A percentile compares a stretch with the other conserved stretches of the same genome.
Evolutionary conservation across 2,888 invertebrate genomes (phyloP).

Genomic region (Steinernema carpocapsae): DNA sequence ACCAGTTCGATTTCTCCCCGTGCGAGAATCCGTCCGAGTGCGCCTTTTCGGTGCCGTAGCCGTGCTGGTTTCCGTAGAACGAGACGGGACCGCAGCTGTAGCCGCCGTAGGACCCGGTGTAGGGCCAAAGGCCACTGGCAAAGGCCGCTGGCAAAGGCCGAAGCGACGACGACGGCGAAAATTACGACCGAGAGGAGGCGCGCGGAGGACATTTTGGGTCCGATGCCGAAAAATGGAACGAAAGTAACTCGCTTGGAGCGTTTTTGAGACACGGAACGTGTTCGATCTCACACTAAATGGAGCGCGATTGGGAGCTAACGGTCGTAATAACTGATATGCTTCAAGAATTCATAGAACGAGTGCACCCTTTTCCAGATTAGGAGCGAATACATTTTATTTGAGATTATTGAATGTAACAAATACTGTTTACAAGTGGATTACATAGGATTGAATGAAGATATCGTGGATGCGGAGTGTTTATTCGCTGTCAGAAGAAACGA

Average conservation of each 20-base stretch:
- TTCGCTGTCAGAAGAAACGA: conserved; percentile 17
- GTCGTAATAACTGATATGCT: too few species aligned
- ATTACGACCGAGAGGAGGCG: not conserved
- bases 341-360: too few species aligned
- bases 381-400: not conserved
- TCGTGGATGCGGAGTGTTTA: too few species aligned
- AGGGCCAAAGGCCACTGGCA: conserved; percentile 3
- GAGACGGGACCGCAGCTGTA: conserved; percentile 9
- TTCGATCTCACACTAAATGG: too few species aligned
- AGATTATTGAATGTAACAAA: too few species aligned
- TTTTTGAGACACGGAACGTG: too few species aligned
- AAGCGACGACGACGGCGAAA: conserved; percentile 4
- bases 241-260: too few species aligned
- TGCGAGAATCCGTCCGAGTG: not conserved
- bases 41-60: not conserved
- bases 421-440: too few species aligned
- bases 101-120: not conserved
- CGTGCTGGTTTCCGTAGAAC: conserved; percentile 4
- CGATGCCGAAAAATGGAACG: too few species aligned
- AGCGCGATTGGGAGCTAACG: too few species aligned
- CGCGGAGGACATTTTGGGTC: not conserved
- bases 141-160: not conserved
- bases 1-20: conserved; percentile 26
- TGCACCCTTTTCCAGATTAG: too few species aligned
- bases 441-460: too few species aligned